Evolutionary conservation across 2,888 invertebrate species (phyloP).

Genomic region (Drosophila bunnanda): DNA sequence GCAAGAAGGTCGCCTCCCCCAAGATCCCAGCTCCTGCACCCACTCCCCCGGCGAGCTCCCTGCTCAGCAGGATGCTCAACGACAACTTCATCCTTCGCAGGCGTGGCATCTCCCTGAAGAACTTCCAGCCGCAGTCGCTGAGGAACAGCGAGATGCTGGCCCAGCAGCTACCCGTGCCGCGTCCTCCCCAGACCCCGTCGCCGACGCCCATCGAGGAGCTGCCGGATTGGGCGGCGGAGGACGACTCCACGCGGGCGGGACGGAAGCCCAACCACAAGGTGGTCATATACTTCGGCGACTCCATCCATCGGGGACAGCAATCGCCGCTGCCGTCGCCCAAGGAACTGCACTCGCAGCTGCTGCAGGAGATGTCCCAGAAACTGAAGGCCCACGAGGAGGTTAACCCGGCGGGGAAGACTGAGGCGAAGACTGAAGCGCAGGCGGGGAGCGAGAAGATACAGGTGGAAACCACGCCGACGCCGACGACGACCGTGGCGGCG

Average conservation of each 20-base stretch:
- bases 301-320: slow-evolving; percentile 83
- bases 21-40: not conserved
- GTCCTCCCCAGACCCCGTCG: slow-evolving; percentile 73
- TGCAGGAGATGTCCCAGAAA: slow-evolving; percentile 78
- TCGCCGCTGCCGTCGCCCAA: slow-evolving; percentile 44
- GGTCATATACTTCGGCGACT: slow-evolving; percentile 90
- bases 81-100: slow-evolving; percentile 86
- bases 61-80: slow-evolving; percentile 81
- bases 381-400: slow-evolving; percentile 48
- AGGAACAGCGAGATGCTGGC: slow-evolving; percentile 75
- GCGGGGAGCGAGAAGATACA: slow-evolving; percentile 10
- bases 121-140: slow-evolving; percentile 82
- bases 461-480: slow-evolving; percentile 18
- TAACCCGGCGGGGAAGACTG: not conserved
- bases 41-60: slow-evolving; percentile 66
- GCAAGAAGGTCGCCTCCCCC: slow-evolving; percentile 48
- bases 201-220: slow-evolving; percentile 79
- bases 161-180: slow-evolving; percentile 69
- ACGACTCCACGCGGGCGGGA: slow-evolving; percentile 4
- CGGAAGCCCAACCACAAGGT: slow-evolving; percentile 86
- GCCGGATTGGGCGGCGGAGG: slow-evolving; percentile 67
- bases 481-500: slow-evolving; percentile 9
- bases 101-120: slow-evolving; percentile 81
- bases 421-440: slow-evolving; percentile 10
- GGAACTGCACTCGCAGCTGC: slow-evolving; percentile 64